Percentiles rank a stretch among this genome's conserved stretches.
phyloP scores from a whole-genome alignment of 2,113 vertebrate genomes.

The Ochotona curzoniae region DNA sequence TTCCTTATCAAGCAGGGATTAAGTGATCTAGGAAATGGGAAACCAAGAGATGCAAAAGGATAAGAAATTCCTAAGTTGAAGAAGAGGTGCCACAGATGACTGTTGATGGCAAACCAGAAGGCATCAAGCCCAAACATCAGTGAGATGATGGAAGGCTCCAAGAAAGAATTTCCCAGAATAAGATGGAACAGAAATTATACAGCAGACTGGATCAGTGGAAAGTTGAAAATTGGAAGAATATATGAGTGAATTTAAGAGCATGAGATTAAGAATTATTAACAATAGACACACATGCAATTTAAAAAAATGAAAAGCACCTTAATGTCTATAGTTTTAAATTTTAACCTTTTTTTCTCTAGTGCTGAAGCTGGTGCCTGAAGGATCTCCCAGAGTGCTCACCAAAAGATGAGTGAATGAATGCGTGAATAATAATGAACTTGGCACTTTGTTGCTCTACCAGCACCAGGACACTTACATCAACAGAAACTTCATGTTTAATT shows the following conservation, averaged over 20 bases:
- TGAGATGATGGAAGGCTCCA: not conserved
- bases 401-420: not conserved
- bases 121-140: not conserved
- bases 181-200: slow-evolving; percentile 1
- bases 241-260: not conserved
- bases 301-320: not conserved
- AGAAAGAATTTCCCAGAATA: not conserved
- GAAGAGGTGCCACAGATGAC: not conserved
- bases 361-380: not conserved
- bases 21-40: not conserved
- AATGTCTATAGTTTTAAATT: not conserved
- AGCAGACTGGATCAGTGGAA: not conserved
- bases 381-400: slow-evolving; percentile 3
- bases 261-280: not conserved
- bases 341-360: not conserved
- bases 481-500: not conserved
- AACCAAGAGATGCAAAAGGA: not conserved
- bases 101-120: not conserved
- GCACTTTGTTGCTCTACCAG: not conserved
- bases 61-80: not conserved
- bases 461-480: not conserved
- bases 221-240: not conserved
- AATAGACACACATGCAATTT: not conserved
- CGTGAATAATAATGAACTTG: not conserved
- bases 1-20: not conserved